Conservation (phyloP, 2,797 vertebrate genomes). For the Lophotriccus pileatus region DNA sequence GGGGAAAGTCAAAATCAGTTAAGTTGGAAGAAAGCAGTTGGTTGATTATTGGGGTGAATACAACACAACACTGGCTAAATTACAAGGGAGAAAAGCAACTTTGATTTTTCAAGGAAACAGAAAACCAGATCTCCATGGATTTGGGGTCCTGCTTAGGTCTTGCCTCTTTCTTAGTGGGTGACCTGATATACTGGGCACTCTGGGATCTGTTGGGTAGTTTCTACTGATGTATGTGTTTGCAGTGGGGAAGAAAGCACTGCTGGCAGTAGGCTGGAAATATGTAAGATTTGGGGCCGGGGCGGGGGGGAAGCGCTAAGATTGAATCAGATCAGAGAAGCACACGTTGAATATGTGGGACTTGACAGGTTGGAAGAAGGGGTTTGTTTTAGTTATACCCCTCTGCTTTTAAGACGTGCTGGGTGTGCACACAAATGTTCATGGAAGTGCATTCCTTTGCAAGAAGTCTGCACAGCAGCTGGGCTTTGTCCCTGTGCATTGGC, state of each 20-base stretch:
- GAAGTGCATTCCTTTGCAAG: not conserved
- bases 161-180: not conserved
- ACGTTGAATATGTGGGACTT: not conserved
- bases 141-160: not conserved
- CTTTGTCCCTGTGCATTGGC: not conserved
- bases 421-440: rapidly evolving
- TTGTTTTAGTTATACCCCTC: not conserved
- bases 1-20: not conserved
- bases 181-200: rapidly evolving
- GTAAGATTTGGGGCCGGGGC: not conserved
- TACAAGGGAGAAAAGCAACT: not conserved
- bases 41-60: not conserved
- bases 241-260: not conserved
- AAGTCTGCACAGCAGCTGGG: conserved; percentile 7
- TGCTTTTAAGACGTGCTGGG: rapidly evolving
- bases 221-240: rapidly evolving
- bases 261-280: not conserved
- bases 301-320: not conserved
- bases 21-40: not conserved
- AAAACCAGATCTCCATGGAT: not conserved
- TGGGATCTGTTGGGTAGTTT: not conserved
- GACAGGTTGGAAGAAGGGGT: not conserved
- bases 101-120: not conserved
- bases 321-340: not conserved
- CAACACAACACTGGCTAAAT: not conserved